Evolutionary conservation across 2,888 invertebrate species (phyloP), one percentile per base, ranked within the genome.

Genomic region (Dryocosmus kuriphilus): DNA sequence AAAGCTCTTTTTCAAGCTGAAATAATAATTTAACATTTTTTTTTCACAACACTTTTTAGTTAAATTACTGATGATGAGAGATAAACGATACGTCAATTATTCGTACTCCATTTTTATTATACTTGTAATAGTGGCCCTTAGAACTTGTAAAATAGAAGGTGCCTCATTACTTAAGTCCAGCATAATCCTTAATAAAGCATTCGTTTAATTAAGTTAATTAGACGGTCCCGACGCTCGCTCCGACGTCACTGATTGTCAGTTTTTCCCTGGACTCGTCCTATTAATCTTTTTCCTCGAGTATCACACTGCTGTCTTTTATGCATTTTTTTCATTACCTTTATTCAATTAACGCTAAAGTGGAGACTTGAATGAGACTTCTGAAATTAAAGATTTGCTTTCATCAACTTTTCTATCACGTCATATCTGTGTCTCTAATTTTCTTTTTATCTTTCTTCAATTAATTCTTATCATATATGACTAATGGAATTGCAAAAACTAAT

Each of bases 171-270:
- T 81, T 82, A 82, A 81, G 80, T 78, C 76, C 75, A 81, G 79
- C 80, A 83, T 82, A 84, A 85, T 84, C 81, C 80, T 81, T 81
- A 82, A 81, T 80, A 81, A 84, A 85, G 83, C 79, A 82, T 80
- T 82, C 80, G 83, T 82, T 84, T 85, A 84, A 85, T 84, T 84
- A 83, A 83, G 81, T 84, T 82, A 83, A 85, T 84, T 85, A 83
- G 80, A 81, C 79, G 82, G 80, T 82, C 81, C 80, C 75, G 81
- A 78, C 65, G 77, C 82, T 83, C 77, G 75, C 81, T 81, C 76
- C 67, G 67, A 76, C 77, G 82, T 81, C 78, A 77, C 79, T 79
- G 78, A 81, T 83, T 80, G 81, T 81, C 75, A 78, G 41, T 79
- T 80, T 83, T 81, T 80, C 77, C 77, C 79, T 51, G 46, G 71